These are phyloP conservation scores for Brachionus manjavacas DNA, from an alignment of 1,140 invertebrate genomes.

Conservation along the genomic window DNA sequence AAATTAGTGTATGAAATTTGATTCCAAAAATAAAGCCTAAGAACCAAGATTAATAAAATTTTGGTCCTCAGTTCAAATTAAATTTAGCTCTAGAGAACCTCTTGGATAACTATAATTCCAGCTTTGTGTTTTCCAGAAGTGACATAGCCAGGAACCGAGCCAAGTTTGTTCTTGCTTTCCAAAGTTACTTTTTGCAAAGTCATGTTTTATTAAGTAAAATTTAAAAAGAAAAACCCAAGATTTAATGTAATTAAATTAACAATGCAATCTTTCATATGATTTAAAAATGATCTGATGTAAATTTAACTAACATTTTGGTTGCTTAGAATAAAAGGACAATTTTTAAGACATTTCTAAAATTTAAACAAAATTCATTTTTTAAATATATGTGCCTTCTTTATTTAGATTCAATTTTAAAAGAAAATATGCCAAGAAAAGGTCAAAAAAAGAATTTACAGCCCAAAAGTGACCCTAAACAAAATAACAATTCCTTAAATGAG, in stretches of 20 bases:
- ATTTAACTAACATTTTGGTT: neutral
- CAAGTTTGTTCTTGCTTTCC: constrained; percentile 25
- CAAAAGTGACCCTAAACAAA: neutral
- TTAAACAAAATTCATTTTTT: neutral
- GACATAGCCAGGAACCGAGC: neutral
- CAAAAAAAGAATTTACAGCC: neutral
- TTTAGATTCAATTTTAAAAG: neutral
- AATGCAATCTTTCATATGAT: neutral
- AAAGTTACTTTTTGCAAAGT: neutral
- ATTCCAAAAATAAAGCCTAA: neutral
- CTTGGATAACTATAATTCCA: constrained; percentile 14
- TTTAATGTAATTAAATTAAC: neutral
- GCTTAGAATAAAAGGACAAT: neutral
- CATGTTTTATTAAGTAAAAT: neutral
- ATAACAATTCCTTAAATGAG: neutral
- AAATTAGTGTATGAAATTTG: neutral
- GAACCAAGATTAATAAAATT: neutral
- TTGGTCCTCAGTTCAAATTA: neutral
- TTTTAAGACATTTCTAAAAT: neutral
- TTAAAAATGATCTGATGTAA: neutral
- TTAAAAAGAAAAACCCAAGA: too few species aligned
- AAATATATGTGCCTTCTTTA: neutral
- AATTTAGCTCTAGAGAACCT: neutral
- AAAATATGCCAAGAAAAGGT: constrained; percentile 4
- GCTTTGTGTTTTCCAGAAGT: constrained; percentile 5